These are phyloP conservation scores for Drosophila merina DNA, from an alignment of 2,888 invertebrate genomes.

Conservation along the genomic window DNA sequence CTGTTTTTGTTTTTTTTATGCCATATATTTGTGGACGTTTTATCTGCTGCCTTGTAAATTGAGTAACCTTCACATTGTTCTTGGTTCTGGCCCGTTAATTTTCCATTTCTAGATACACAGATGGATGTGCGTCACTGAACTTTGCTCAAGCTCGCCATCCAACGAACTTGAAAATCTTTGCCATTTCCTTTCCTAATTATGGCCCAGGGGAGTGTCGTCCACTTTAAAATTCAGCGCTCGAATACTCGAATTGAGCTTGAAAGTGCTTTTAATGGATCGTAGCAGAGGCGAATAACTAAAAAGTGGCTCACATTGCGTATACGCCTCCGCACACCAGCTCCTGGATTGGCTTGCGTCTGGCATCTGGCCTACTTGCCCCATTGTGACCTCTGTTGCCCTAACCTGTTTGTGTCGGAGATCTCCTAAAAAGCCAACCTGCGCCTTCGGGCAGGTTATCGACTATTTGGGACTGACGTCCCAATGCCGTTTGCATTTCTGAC, in stretches of 20 bases:
- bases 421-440: constrained; percentile 8
- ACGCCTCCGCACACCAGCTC: constrained; percentile 36
- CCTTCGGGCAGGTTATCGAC: background rate
- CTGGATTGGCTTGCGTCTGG: background rate
- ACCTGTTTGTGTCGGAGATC: constrained; percentile 6
- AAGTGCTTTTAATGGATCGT: constrained; percentile 56
- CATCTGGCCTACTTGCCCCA: constrained; percentile 12
- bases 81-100: constrained; percentile 40
- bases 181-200: constrained; percentile 15
- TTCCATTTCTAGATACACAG: constrained; percentile 22
- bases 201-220: constrained; percentile 13
- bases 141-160: constrained; percentile 5
- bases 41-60: constrained; percentile 72
- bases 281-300: constrained; percentile 54
- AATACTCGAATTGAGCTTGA: constrained; percentile 26
- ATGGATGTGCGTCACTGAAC: constrained; percentile 55
- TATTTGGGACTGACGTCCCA: constrained; percentile 51
- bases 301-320: constrained; percentile 44
- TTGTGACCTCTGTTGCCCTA: constrained; percentile 17
- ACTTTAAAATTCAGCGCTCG: constrained; percentile 33
- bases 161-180: constrained; percentile 1
- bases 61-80: constrained; percentile 66
- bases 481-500: constrained; percentile 65
- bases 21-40: constrained; percentile 43
- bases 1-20: constrained; percentile 28